Evolutionary conservation across 2,888 invertebrate genomes (phyloP), one percentile per base, ranked within the genome.

Genomic region (Clitarchus hookeri): DNA sequence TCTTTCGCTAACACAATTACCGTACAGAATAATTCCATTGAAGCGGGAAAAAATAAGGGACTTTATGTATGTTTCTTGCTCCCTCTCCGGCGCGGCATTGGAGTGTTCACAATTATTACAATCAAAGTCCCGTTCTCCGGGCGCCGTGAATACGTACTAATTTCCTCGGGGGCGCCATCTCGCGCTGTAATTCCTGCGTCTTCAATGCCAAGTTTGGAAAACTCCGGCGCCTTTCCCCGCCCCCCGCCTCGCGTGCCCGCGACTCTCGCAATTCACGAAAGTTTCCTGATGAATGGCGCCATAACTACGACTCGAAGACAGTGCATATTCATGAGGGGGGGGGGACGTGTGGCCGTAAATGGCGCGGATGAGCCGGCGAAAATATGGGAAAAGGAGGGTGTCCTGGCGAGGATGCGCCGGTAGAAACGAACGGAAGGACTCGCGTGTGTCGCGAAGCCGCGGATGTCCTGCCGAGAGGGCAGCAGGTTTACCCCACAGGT

Each of bases 61-160:
- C 65, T 19, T 65, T 65, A 65, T 65, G n/a, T 65, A 65, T 65
- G 65, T 65, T 16, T 65, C 16, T 65, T 65, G 6, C 16, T 23
- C 23, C 65, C 65, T 8, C 65, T 0, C 16, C 48, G 82, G 86
- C 77, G 83, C 80, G 84, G 85, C 85, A 85, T 87, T 87, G 84
- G 85, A 86, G 83, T 87, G 85, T 84, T 88, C 88, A 85, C 88
- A 87, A 87, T 87, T 88, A 86, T 88, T 88, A 88, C 88, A 89
- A 87, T 89, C 88, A 86, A 88, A 88, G 79, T 80, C 83, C 85
- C 87, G 83, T 48, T 88, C 87, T 84, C 80, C 87, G 85, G 48
- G 84, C 48, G 82, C 85, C 84, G 65, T 87, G 87, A 87, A 87
- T 87, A 87, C 85, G 87, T 84, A 86, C 87, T 87, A 87, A 87